phyloP scores from a whole-genome alignment of 2,113 vertebrate species.

The Pseudopipra pipra region DNA sequence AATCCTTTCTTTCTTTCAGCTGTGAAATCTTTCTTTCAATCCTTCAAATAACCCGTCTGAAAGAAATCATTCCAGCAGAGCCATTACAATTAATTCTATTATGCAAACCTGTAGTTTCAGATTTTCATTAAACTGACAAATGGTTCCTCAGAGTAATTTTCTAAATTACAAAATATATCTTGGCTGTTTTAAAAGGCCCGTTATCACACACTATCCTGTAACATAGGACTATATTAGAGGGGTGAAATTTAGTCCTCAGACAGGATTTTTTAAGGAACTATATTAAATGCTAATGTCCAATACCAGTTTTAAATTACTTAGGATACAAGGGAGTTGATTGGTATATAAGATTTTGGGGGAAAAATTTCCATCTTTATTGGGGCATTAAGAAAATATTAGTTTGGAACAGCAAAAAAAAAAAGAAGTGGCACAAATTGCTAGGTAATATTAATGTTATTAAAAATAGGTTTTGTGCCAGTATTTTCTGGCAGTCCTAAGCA shows the following conservation, averaged over 20 bases:
- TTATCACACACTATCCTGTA: conserved; percentile 26
- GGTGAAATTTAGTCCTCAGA: conserved; percentile 15
- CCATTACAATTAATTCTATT: conserved; percentile 59
- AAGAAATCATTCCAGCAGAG: conserved; percentile 58
- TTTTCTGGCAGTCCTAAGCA: background rate
- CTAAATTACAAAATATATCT: conserved; percentile 46
- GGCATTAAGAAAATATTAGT: background rate
- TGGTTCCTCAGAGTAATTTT: conserved; percentile 37
- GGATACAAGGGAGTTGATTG: background rate
- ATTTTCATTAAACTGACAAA: conserved; percentile 48
- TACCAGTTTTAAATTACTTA: background rate
- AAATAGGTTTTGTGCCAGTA: background rate
- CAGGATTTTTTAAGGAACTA: background rate
- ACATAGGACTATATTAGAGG: background rate
- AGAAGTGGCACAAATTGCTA: background rate
- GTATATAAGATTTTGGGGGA: background rate
- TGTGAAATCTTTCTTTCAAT: conserved; percentile 60
- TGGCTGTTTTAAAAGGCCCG: background rate
- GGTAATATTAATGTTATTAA: background rate
- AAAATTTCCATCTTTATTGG: background rate
- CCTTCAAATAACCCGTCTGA: conserved; percentile 40
- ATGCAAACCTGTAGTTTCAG: conserved; percentile 46
- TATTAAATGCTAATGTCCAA: background rate
- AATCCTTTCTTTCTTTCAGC: conserved; percentile 61
- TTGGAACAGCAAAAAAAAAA: background rate